Percentiles rank a stretch among this genome's conserved stretches.
Evolutionary conservation across 2,113 vertebrate species (phyloP).

Genomic region (Podilymbus podiceps): DNA sequence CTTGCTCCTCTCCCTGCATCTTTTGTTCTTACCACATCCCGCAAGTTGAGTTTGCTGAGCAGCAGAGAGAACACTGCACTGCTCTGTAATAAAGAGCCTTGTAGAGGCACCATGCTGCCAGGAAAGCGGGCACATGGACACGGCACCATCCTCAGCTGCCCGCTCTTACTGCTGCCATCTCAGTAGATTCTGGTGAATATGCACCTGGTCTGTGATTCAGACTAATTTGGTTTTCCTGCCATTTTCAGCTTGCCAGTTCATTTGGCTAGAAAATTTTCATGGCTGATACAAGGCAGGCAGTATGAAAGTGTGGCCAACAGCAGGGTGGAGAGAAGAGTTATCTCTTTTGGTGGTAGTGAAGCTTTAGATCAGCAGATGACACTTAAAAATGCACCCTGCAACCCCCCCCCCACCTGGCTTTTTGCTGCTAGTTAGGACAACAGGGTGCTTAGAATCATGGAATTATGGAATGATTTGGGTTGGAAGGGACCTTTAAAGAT

Average conservation of each 20-base stretch:
- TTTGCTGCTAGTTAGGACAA: background rate
- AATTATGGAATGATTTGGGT: background rate
- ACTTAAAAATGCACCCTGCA: background rate
- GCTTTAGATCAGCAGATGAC: background rate
- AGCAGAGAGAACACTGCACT: background rate
- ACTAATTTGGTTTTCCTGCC: background rate
- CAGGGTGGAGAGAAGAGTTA: background rate
- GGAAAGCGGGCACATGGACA: fast-evolving
- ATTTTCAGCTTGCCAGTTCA: background rate
- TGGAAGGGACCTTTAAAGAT: background rate
- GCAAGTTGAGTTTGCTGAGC: background rate
- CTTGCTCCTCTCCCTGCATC: background rate
- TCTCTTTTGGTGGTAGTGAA: background rate
- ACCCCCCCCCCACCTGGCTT: background rate
- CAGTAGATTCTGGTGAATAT: background rate
- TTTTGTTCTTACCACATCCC: background rate
- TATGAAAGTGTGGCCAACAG: background rate
- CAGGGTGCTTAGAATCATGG: background rate
- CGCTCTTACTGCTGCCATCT: background rate
- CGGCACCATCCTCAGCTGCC: background rate
- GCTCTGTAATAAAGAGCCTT: background rate
- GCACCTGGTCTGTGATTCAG: background rate
- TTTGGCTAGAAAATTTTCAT: background rate
- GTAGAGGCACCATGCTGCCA: background rate
- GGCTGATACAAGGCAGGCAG: background rate